phyloP scores from a whole-genome alignment of 2,888 invertebrate genomes.

The Myopa testacea region DNA sequence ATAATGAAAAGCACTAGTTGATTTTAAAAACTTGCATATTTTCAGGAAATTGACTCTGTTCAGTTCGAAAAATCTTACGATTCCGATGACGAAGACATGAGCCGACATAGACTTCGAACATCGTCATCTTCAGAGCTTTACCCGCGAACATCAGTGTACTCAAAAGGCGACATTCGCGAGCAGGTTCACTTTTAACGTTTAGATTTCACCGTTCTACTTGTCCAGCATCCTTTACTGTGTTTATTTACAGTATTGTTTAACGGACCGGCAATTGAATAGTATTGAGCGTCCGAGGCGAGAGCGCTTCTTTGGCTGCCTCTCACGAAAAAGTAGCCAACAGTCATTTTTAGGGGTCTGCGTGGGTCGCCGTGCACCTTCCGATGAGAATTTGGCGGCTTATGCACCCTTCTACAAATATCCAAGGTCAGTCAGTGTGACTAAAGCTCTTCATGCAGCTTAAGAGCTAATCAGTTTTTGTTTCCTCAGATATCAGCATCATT shows the following conservation, averaged over 20 bases:
- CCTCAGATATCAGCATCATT: slow-evolving; percentile 58
- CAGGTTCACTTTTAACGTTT: slow-evolving; percentile 68
- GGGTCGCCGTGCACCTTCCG: slow-evolving; percentile 85
- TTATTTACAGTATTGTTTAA: slow-evolving; percentile 81
- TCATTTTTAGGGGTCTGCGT: slow-evolving; percentile 89
- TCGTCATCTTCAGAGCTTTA: slow-evolving; percentile 70
- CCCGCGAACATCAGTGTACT: slow-evolving; percentile 74
- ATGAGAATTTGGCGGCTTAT: slow-evolving; percentile 87
- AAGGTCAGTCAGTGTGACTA: slow-evolving; percentile 68
- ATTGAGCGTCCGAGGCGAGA: slow-evolving; percentile 74
- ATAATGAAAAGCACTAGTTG: neutral
- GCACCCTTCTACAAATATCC: slow-evolving; percentile 85
- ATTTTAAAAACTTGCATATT: neutral
- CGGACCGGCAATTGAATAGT: slow-evolving; percentile 84
- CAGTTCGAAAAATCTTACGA: slow-evolving; percentile 76
- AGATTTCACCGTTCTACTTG: neutral
- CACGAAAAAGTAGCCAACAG: slow-evolving; percentile 68
- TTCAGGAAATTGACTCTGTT: slow-evolving; percentile 56
- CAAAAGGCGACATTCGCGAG: slow-evolving; percentile 86
- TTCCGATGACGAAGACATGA: slow-evolving; percentile 83
- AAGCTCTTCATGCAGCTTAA: neutral
- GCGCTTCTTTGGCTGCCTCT: slow-evolving; percentile 87
- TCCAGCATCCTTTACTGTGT: neutral
- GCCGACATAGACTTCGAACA: slow-evolving; percentile 74
- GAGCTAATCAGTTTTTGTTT: neutral